Evolutionary conservation across 2,113 vertebrate genomes (phyloP).

Genomic region (Myotis davidii): DNA sequence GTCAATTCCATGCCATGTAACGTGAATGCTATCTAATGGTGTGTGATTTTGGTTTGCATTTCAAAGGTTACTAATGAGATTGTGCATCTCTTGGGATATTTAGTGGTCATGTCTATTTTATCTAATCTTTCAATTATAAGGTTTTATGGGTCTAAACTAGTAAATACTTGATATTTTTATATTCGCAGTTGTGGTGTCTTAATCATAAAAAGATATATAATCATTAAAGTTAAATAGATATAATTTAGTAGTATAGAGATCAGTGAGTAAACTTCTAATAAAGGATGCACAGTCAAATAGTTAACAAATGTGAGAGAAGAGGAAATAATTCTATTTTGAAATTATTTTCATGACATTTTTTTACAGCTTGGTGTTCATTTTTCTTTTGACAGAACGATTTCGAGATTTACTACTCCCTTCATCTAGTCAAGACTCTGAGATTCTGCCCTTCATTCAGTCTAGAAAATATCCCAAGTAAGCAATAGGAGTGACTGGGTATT

Average conservation of each 20-base stretch:
- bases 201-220: background rate
- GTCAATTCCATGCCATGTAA: background rate
- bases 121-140: background rate
- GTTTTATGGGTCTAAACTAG: background rate
- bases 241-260: background rate
- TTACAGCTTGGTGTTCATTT: constrained; percentile 56
- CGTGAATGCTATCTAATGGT: background rate
- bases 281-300: background rate
- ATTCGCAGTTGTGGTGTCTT: background rate
- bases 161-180: background rate
- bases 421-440: constrained; percentile 87
- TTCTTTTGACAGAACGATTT: constrained; percentile 90
- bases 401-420: constrained; percentile 90
- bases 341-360: background rate
- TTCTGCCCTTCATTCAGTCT: constrained; percentile 94
- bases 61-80: background rate
- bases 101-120: background rate
- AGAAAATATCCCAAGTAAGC: constrained; percentile 95
- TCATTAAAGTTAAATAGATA: background rate
- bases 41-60: background rate
- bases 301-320: background rate
- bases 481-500: constrained; percentile 60
- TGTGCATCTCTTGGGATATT: background rate
- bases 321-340: background rate
- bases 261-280: background rate